phyloP scores from a whole-genome alignment of 2,888 invertebrate genomes.

The Drosophila rubida region DNA sequence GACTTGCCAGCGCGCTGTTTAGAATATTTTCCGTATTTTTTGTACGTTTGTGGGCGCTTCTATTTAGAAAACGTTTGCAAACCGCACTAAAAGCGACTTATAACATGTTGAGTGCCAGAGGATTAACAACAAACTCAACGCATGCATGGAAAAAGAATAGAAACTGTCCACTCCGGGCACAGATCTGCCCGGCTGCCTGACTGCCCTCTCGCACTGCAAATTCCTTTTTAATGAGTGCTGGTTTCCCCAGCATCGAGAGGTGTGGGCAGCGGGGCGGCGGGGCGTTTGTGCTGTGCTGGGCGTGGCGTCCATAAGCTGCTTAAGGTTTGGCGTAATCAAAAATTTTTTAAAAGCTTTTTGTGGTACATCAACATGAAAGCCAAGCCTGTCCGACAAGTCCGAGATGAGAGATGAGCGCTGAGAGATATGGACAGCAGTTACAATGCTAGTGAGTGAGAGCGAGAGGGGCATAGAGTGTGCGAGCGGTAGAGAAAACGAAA shows the following conservation, averaged over 20 bases:
- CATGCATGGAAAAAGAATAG: conserved; percentile 29
- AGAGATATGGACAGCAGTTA: conserved; percentile 13
- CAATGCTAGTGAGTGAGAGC: conserved; percentile 1
- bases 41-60: conserved; percentile 29
- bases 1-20: conserved; percentile 2
- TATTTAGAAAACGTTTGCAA: conserved; percentile 74
- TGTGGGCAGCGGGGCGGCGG: neutral
- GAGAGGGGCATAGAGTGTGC: conserved; percentile 3
- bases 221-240: conserved; percentile 80
- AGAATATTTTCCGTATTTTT: conserved; percentile 6
- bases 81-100: conserved; percentile 82
- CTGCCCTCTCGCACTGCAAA: conserved; percentile 54
- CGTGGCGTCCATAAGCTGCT: conserved; percentile 74
- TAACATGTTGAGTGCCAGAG: conserved; percentile 81
- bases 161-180: conserved; percentile 49
- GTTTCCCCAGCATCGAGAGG: conserved; percentile 35
- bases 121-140: conserved; percentile 71
- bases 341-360: conserved; percentile 79
- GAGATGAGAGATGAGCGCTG: conserved; percentile 26
- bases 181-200: conserved; percentile 8
- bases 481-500: conserved; percentile 30
- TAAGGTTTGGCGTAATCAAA: conserved; percentile 82
- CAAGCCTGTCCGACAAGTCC: conserved; percentile 40
- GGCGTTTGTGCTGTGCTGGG: neutral
- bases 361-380: conserved; percentile 75